phyloP scores from a whole-genome alignment of 1,140 invertebrate genomes.

The Sesamia nonagrioides region DNA sequence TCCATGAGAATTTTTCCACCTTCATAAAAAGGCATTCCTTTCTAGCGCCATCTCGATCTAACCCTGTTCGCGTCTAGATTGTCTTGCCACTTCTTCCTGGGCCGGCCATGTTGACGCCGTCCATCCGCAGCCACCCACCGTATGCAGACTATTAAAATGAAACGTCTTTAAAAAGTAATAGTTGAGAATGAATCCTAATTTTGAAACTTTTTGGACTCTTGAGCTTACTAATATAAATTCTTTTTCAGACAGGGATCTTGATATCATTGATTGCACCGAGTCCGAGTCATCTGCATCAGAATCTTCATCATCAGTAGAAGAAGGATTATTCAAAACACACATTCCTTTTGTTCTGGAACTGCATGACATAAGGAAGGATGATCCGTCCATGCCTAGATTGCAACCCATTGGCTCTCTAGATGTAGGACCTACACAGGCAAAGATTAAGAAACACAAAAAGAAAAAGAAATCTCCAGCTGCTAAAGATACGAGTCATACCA shows the following conservation, averaged over 20 bases:
- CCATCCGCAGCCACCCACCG: too few species aligned
- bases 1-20: too few species aligned
- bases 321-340: conserved; percentile 54
- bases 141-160: too few species aligned
- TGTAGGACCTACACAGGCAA: background rate
- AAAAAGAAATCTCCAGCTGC: conserved; percentile 49
- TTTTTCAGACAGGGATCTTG: conserved; percentile 54
- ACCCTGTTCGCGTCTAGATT: too few species aligned
- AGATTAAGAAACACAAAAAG: conserved; percentile 59
- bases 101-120: too few species aligned
- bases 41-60: too few species aligned
- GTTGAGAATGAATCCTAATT: too few species aligned
- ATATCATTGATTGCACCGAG: conserved; percentile 56
- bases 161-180: too few species aligned
- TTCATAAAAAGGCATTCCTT: too few species aligned
- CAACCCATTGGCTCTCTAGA: conserved; percentile 27
- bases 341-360: conserved; percentile 65
- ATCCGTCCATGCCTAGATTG: conserved; percentile 23
- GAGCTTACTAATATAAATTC: too few species aligned
- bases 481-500: conserved; percentile 46
- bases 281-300: conserved; percentile 36
- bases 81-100: too few species aligned
- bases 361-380: conserved; percentile 65
- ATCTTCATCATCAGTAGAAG: conserved; percentile 59
- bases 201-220: too few species aligned